phyloP scores from a whole-genome alignment of 2,113 vertebrate genomes.

The Nesoenas mayeri region DNA sequence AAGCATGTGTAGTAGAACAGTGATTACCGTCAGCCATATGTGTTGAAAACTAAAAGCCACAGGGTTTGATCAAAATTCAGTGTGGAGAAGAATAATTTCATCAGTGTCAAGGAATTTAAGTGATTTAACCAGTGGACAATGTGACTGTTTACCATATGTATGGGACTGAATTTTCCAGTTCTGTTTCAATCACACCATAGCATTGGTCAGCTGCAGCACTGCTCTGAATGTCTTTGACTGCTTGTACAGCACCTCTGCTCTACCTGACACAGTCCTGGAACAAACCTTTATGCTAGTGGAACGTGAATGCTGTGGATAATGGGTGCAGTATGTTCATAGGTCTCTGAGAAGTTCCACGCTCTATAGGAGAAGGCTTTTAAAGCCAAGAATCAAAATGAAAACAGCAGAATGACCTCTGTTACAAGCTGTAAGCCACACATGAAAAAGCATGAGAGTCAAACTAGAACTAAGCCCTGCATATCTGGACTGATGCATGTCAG shows the following conservation, averaged over 20 bases:
- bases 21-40: background rate
- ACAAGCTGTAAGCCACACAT: background rate
- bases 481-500: background rate
- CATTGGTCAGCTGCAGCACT: background rate
- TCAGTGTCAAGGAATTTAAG: background rate
- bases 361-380: background rate
- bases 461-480: background rate
- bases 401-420: background rate
- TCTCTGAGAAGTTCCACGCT: background rate
- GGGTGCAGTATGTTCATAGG: background rate
- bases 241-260: background rate
- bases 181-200: background rate
- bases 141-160: background rate
- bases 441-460: background rate
- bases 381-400: background rate
- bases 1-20: background rate
- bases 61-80: background rate
- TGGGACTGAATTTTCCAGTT: background rate
- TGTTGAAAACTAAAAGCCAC: background rate
- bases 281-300: background rate
- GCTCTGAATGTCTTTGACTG: background rate
- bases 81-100: background rate
- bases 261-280: background rate
- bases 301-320: background rate
- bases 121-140: background rate